These are phyloP conservation scores for Lagopus muta DNA, from an alignment of 2,113 vertebrate species.

Conservation along the genomic window DNA sequence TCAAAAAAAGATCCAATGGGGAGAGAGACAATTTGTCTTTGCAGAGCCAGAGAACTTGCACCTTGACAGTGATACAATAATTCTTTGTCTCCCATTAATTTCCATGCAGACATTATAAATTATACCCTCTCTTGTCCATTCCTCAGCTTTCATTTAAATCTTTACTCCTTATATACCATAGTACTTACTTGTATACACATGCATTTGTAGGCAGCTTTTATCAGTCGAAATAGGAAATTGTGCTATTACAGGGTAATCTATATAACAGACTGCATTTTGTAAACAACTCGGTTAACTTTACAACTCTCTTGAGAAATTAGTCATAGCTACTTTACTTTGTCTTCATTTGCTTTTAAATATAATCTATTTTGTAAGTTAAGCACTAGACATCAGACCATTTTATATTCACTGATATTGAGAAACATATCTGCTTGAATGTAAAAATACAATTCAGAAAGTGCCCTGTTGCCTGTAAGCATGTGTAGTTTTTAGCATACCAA, in stretches of 20 bases:
- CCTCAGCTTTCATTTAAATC: not conserved
- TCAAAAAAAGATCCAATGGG: not conserved
- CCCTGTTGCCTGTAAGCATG: not conserved
- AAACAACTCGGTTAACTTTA: not conserved
- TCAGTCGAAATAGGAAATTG: not conserved
- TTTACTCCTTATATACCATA: not conserved
- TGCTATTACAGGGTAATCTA: not conserved
- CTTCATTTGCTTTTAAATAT: constrained; percentile 52
- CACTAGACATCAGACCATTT: constrained; percentile 4
- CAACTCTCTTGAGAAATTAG: constrained; percentile 35
- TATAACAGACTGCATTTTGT: not conserved
- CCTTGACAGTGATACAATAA: not conserved
- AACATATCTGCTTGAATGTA: not conserved
- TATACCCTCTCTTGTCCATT: not conserved
- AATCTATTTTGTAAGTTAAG: constrained; percentile 22
- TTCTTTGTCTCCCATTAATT: not conserved
- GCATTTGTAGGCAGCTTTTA: not conserved
- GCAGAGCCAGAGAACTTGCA: not conserved
- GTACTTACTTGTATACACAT: not conserved
- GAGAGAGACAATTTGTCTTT: not conserved
- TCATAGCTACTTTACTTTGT: constrained; percentile 35
- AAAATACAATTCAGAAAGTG: not conserved
- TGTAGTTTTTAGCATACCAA: not conserved
- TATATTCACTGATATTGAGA: constrained; percentile 11
- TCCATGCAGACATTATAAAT: not conserved